Evolutionary conservation across 64 coral and sea anemone species (phyloP).

Genomic region (Hydrozoanthus tunicans): DNA sequence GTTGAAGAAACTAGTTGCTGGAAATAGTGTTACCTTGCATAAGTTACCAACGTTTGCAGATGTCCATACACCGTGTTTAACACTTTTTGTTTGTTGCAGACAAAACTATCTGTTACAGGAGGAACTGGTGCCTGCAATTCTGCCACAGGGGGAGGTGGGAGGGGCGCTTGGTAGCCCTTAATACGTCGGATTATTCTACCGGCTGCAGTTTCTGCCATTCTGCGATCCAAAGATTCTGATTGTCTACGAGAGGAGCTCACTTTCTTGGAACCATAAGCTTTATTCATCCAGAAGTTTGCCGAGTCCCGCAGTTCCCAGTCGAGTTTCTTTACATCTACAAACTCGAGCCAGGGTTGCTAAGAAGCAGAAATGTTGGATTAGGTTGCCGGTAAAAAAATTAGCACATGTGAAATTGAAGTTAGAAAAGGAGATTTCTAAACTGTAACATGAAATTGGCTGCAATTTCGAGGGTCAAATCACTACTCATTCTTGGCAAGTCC

Average conservation of each 20-base stretch:
- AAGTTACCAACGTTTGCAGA: constrained; percentile 69
- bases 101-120: constrained; percentile 65
- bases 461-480: too few species aligned
- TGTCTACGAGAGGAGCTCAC: neutral
- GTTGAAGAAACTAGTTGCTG: neutral
- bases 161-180: constrained; percentile 67
- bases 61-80: constrained; percentile 67
- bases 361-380: neutral
- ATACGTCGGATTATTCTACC: constrained; percentile 83
- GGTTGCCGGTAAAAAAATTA: too few species aligned
- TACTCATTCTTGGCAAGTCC: too few species aligned
- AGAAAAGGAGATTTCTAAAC: too few species aligned
- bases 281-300: constrained; percentile 76
- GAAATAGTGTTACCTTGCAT: constrained; percentile 68
- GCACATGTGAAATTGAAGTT: too few species aligned
- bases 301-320: constrained; percentile 85
- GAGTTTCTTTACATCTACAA: constrained; percentile 80
- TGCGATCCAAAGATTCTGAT: neutral
- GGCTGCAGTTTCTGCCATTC: constrained; percentile 57
- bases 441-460: too few species aligned
- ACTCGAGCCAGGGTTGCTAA: constrained; percentile 85
- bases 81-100: constrained; percentile 84
- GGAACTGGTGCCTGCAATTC: constrained; percentile 62
- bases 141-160: constrained; percentile 74
- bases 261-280: constrained; percentile 78